phyloP scores from a whole-genome alignment of 2,888 invertebrate species.

The Scelioninae gen. 1 region DNA sequence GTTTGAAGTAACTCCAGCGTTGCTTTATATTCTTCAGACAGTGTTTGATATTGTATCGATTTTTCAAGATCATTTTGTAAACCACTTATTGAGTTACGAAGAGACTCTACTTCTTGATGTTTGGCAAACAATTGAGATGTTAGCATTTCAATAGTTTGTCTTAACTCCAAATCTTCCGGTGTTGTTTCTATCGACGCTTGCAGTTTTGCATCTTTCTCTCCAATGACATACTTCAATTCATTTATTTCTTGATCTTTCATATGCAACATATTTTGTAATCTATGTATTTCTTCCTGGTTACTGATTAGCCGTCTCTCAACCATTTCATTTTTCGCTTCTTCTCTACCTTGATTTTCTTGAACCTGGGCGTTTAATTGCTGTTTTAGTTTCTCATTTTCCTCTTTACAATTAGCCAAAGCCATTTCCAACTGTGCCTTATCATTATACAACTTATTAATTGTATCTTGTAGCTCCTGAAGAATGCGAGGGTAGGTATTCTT shows the following conservation, averaged over 20 bases:
- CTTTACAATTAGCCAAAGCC: constrained; percentile 73
- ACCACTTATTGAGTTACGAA: constrained; percentile 71
- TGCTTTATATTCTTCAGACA: constrained; percentile 72
- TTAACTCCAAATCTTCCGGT: constrained; percentile 74
- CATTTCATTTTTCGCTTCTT: constrained; percentile 55
- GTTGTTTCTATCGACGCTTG: constrained; percentile 74
- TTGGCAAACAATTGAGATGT: constrained; percentile 74
- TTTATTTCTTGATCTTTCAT: constrained; percentile 77
- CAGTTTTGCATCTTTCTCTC: constrained; percentile 77
- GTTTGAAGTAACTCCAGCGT: constrained; percentile 71
- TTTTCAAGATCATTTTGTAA: constrained; percentile 73
- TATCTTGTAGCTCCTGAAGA: constrained; percentile 83
- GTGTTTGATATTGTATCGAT: constrained; percentile 70
- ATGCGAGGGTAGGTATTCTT: constrained; percentile 79
- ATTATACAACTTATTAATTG: constrained; percentile 77
- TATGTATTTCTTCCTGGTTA: constrained; percentile 76
- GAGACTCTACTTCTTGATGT: constrained; percentile 75
- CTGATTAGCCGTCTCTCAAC: constrained; percentile 65
- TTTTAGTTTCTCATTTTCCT: constrained; percentile 71
- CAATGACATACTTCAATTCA: constrained; percentile 74
- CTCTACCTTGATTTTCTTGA: constrained; percentile 67
- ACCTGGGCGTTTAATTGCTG: constrained; percentile 62
- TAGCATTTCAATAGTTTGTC: constrained; percentile 73
- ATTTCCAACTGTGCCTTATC: constrained; percentile 77
- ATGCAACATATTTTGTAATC: constrained; percentile 77